phyloP scores from a whole-genome alignment of 1,140 invertebrate species.

The Asbolus verrucosus region DNA sequence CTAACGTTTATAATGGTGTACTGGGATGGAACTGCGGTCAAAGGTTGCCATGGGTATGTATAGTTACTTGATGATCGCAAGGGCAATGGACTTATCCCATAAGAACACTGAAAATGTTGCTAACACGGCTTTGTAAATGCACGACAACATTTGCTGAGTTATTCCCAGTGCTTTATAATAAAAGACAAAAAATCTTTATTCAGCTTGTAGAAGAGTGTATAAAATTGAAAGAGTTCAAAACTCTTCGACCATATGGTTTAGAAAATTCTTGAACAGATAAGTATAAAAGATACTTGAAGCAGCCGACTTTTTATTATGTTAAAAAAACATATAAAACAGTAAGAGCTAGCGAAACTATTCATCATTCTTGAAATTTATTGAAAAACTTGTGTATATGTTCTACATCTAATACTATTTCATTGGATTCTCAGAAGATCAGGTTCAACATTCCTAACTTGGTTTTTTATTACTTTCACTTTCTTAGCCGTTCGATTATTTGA shows the following conservation, averaged over 20 bases:
- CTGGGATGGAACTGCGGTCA: constrained; percentile 28
- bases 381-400: too few relatives aligned
- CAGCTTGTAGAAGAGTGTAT: neutral
- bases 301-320: too few relatives aligned
- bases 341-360: too few relatives aligned
- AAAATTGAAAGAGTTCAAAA: constrained; percentile 12
- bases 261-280: too few relatives aligned
- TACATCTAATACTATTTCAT: neutral
- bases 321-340: too few relatives aligned
- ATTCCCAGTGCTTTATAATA: constrained; percentile 32
- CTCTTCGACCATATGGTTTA: neutral
- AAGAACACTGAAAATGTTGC: constrained; percentile 29
- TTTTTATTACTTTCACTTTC: constrained; percentile 27
- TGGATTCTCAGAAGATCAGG: neutral
- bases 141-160: neutral
- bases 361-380: too few relatives aligned
- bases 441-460: neutral
- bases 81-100: constrained; percentile 22
- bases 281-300: too few relatives aligned
- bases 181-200: constrained; percentile 24
- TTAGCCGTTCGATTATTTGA: constrained; percentile 7
- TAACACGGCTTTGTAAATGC: constrained; percentile 11
- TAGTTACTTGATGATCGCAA: constrained; percentile 30
- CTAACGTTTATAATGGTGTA: constrained; percentile 4
- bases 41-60: constrained; percentile 26